Conservation (phyloP, 1,140 invertebrate species). For the Drosophila santomea region DNA sequence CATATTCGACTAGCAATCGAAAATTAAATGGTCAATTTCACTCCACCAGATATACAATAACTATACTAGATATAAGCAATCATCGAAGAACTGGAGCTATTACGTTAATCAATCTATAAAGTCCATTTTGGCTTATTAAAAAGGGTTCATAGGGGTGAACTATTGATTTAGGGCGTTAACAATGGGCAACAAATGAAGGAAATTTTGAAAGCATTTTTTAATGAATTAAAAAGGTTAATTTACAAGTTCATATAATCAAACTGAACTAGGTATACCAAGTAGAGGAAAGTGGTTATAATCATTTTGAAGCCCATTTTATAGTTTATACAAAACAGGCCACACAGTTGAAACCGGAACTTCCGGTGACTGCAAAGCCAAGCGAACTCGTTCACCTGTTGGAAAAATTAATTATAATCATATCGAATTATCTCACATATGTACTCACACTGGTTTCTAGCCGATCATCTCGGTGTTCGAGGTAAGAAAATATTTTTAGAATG, state of each 20-base stretch:
- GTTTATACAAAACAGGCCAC: background rate
- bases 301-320: background rate
- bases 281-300: slow-evolving; percentile 29
- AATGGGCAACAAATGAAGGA: background rate
- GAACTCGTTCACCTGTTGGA: background rate
- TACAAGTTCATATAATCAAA: slow-evolving; percentile 57
- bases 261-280: slow-evolving; percentile 55
- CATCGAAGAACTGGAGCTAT: background rate
- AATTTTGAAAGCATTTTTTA: background rate
- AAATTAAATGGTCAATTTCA: background rate
- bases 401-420: background rate
- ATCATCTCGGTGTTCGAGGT: background rate
- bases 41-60: too few species aligned
- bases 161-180: background rate
- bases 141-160: background rate
- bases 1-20: slow-evolving; percentile 11
- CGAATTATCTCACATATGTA: background rate
- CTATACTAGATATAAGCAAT: too few species aligned
- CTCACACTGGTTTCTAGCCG: slow-evolving; percentile 45
- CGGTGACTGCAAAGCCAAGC: background rate
- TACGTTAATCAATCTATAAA: slow-evolving; percentile 3
- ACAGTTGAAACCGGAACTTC: background rate
- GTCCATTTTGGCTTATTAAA: slow-evolving; percentile 7
- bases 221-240: background rate
- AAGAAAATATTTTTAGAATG: slow-evolving; percentile 30